Conservation (phyloP, 2,113 vertebrate genomes). For the Pagrus major region DNA sequence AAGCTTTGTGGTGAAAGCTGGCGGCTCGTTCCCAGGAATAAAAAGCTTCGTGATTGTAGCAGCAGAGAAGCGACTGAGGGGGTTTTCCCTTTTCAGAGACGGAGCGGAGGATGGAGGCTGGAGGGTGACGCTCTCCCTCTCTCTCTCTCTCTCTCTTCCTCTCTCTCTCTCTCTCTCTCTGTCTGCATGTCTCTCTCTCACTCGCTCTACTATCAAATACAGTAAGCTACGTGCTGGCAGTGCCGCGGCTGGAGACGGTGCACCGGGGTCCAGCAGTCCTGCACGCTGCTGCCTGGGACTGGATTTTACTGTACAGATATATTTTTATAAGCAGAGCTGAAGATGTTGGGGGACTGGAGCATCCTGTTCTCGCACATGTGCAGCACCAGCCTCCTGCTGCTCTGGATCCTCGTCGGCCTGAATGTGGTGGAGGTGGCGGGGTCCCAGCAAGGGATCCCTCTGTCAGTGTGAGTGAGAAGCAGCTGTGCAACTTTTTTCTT, state of each 20-base stretch:
- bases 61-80: constrained; percentile 17
- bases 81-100: constrained; percentile 5
- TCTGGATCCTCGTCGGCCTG: constrained; percentile 86
- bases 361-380: constrained; percentile 73
- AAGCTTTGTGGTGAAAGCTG: constrained; percentile 1
- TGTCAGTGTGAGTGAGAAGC: constrained; percentile 87
- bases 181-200: constrained; percentile 21
- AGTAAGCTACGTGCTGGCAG: constrained; percentile 57
- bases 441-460: constrained; percentile 96
- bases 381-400: constrained; percentile 73
- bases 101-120: constrained; percentile 9
- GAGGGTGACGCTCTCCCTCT: not conserved
- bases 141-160: constrained; percentile 42
- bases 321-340: constrained; percentile 15
- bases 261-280: constrained; percentile 32
- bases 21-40: not conserved
- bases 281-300: not conserved
- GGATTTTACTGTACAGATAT: constrained; percentile 33
- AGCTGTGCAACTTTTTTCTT: constrained; percentile 50
- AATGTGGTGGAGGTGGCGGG: constrained; percentile 85
- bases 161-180: not conserved
- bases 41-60: constrained; percentile 21
- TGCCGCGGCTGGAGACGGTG: constrained; percentile 51
- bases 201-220: constrained; percentile 33
- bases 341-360: constrained; percentile 83